phyloP scores from a whole-genome alignment of 2,888 invertebrate genomes.

The Rhamnusium bicolor region DNA sequence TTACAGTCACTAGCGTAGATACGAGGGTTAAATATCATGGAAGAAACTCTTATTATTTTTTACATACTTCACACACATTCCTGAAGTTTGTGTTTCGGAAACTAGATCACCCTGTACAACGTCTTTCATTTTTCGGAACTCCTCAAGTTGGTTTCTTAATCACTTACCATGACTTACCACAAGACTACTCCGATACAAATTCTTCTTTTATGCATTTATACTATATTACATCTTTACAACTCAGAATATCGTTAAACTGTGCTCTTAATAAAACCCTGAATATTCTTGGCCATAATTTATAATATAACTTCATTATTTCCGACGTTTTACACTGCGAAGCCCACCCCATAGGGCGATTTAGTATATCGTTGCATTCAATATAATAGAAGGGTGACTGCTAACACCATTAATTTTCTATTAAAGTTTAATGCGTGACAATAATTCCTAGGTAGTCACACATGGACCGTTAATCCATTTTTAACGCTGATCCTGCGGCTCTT shows the following conservation, averaged over 20 bases:
- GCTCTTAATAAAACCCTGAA: conserved; percentile 8
- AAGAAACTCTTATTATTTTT: too few species aligned
- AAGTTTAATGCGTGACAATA: conserved; percentile 28
- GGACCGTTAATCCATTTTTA: conserved; percentile 25
- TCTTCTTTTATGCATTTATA: too few species aligned
- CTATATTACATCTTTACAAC: not conserved
- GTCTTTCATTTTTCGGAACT: too few species aligned
- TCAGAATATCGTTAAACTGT: not conserved
- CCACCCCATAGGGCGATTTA: conserved; percentile 8
- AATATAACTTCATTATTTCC: conserved; percentile 24
- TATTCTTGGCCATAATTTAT: conserved; percentile 16
- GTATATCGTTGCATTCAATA: conserved; percentile 12
- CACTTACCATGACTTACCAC: too few species aligned
- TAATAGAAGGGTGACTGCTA: conserved; percentile 18
- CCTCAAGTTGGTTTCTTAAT: too few species aligned
- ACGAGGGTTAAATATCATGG: too few species aligned
- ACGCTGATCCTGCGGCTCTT: conserved; percentile 7
- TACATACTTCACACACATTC: too few species aligned
- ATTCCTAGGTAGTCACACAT: conserved; percentile 23
- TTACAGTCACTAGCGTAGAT: too few species aligned
- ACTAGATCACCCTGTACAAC: too few species aligned
- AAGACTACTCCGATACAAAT: too few species aligned
- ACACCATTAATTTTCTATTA: conserved; percentile 37
- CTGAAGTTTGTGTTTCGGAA: too few species aligned
- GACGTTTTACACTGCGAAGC: conserved; percentile 12